Conservation (phyloP, 2,797 vertebrate species). For the Decapterus maruadsi region DNA sequence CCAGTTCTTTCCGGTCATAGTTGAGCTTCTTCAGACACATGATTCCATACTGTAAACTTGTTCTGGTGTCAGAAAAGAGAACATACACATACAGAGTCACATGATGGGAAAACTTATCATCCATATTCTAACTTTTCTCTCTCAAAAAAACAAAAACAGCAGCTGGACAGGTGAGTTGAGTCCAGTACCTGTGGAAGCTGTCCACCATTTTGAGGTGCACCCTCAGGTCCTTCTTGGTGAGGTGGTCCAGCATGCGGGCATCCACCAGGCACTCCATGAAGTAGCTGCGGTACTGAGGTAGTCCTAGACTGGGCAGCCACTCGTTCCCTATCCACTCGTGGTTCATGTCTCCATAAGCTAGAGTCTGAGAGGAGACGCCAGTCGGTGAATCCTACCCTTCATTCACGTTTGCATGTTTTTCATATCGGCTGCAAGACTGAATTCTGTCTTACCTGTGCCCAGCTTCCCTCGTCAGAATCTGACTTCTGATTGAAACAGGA, state of each 20-base stretch:
- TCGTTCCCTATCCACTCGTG: slow-evolving; percentile 99
- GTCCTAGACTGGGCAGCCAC: slow-evolving; percentile 97
- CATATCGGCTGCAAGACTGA: not conserved
- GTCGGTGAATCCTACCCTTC: not conserved
- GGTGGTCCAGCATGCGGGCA: slow-evolving; percentile 97
- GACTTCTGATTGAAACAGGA: slow-evolving; percentile 86
- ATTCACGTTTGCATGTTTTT: not conserved
- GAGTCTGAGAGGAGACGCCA: slow-evolving; percentile 83
- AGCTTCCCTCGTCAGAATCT: slow-evolving; percentile 97
- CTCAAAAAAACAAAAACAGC: too few species aligned
- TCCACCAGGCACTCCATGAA: slow-evolving; percentile 99
- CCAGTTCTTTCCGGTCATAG: slow-evolving; percentile 98
- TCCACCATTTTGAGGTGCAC: slow-evolving; percentile 99
- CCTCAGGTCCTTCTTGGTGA: slow-evolving; percentile 98
- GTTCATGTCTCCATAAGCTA: slow-evolving; percentile 99
- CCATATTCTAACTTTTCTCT: too few species aligned
- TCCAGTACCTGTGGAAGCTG: slow-evolving; percentile 95
- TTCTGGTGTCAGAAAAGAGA: slow-evolving; percentile 85
- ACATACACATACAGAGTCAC: not conserved
- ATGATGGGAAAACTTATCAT: not conserved
- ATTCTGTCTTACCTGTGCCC: slow-evolving; percentile 92
- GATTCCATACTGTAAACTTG: slow-evolving; percentile 98
- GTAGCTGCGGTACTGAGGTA: slow-evolving; percentile 98
- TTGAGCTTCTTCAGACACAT: slow-evolving; percentile 99
- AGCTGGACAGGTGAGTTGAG: not conserved